Evolutionary conservation across 1,140 invertebrate genomes (phyloP).

Genomic region (Drosophila asahinai): DNA sequence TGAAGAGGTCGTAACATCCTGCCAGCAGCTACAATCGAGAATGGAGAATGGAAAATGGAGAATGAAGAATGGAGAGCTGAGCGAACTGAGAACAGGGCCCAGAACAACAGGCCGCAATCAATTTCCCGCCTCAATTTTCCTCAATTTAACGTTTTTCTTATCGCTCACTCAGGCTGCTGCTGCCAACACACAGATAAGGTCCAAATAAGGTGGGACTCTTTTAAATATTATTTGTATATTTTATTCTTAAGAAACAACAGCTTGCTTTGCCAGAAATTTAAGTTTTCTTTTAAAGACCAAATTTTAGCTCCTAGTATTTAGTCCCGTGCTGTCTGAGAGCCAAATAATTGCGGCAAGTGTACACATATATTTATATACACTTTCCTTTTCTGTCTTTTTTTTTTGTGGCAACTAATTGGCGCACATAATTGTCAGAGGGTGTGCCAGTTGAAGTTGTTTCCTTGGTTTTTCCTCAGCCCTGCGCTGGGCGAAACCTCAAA

Average conservation of each 20-base stretch:
- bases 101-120: neutral
- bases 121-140: slow-evolving; percentile 9
- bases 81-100: neutral
- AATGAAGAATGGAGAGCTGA: neutral
- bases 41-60: neutral
- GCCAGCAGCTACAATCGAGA: slow-evolving; percentile 5
- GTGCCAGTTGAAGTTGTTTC: slow-evolving; percentile 9
- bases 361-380: neutral
- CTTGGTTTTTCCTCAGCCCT: slow-evolving; percentile 5
- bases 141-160: slow-evolving; percentile 20
- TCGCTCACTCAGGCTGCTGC: neutral
- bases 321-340: neutral
- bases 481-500: slow-evolving; percentile 34
- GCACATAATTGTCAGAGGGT: slow-evolving; percentile 59
- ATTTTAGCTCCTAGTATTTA: neutral
- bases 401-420: slow-evolving; percentile 67
- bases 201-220: too few species aligned
- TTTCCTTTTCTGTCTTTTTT: neutral
- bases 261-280: too few species aligned
- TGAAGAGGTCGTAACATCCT: slow-evolving; percentile 37
- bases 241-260: too few species aligned
- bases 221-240: neutral
- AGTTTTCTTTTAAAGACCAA: too few species aligned
- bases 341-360: slow-evolving; percentile 59
- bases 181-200: too few species aligned